phyloP scores from a whole-genome alignment of 1,140 invertebrate species.

The Zaprionus tsacasi region DNA sequence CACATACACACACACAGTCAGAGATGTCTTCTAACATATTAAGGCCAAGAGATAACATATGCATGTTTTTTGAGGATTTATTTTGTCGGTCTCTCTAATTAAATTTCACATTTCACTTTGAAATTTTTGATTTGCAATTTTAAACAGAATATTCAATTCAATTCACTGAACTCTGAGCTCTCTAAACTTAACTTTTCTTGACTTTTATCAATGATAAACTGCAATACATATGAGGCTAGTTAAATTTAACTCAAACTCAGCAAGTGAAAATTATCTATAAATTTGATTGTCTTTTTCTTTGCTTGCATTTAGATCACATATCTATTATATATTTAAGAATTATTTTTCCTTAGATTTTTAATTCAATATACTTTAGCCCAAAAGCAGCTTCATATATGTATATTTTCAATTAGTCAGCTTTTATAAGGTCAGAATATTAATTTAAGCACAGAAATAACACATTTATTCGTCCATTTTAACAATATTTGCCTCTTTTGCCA shows the following conservation, averaged over 20 bases:
- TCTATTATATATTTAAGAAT: no score
- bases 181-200: slow-evolving; percentile 44
- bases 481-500: background rate
- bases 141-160: slow-evolving; percentile 69
- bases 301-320: no score
- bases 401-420: no score
- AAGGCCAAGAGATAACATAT: slow-evolving; percentile 13
- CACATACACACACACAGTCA: slow-evolving; percentile 22
- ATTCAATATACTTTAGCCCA: no score
- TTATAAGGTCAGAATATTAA: no score
- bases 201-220: background rate
- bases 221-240: no score
- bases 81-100: slow-evolving; percentile 50
- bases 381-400: no score
- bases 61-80: slow-evolving; percentile 42
- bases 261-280: no score
- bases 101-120: slow-evolving; percentile 57
- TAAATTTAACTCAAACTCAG: background rate
- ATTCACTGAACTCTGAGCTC: slow-evolving; percentile 53
- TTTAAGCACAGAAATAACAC: no score
- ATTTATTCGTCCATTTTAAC: background rate
- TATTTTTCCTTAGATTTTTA: no score
- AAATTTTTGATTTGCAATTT: slow-evolving; percentile 61
- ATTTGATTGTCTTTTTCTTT: no score
- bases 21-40: background rate